Conservation (phyloP, 2,113 vertebrate species). For the Ageneiosus marmoratus region DNA sequence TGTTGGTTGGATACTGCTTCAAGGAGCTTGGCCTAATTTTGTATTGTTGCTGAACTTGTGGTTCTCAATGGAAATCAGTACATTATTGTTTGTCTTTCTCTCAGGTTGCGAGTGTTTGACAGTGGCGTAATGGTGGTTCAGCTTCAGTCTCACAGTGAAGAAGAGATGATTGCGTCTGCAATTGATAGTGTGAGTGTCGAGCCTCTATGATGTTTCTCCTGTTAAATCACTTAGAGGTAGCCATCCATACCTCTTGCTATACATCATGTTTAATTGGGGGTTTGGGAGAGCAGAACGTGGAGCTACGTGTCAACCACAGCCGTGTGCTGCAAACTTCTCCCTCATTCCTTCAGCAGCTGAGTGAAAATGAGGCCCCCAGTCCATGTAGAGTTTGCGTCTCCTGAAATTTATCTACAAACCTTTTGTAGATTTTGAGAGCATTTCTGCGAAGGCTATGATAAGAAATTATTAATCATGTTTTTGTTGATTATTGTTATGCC, state of each 20-base stretch:
- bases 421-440: background rate
- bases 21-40: constrained; percentile 14
- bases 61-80: constrained; percentile 6
- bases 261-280: constrained; percentile 50
- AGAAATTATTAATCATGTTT: background rate
- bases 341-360: constrained; percentile 9
- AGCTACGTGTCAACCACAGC: constrained; percentile 9
- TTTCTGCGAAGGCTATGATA: background rate
- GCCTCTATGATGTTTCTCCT: constrained; percentile 36
- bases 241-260: constrained; percentile 34
- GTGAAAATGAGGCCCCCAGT: constrained; percentile 7
- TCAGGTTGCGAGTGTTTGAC: constrained; percentile 92
- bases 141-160: constrained; percentile 94
- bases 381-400: constrained; percentile 12
- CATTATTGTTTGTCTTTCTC: constrained; percentile 30
- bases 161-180: constrained; percentile 96
- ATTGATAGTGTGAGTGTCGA: constrained; percentile 83
- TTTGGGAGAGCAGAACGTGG: constrained; percentile 41
- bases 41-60: constrained; percentile 23
- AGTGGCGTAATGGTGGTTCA: constrained; percentile 99
- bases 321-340: constrained; percentile 18
- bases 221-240: constrained; percentile 47
- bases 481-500: background rate
- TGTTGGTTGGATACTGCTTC: constrained; percentile 15
- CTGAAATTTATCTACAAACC: background rate